A percentile compares a stretch with the other conserved stretches of the same genome.
These are phyloP conservation scores for Porites divaricata DNA, from an alignment of 92 coral and sea anemone species.

Conservation along the genomic window DNA sequence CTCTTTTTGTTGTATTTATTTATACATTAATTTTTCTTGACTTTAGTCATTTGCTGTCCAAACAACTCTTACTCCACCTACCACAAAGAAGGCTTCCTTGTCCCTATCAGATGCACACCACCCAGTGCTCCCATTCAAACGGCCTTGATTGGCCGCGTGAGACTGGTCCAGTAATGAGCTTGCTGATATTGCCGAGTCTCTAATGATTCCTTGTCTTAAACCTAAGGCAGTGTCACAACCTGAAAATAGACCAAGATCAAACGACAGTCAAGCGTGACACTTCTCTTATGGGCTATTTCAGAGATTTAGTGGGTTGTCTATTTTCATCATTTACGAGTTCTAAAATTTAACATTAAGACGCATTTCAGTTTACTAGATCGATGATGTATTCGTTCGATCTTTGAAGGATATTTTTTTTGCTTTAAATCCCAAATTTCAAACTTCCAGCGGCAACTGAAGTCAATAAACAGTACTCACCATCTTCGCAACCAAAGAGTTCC, in stretches of 20 bases:
- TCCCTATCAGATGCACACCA: constrained; percentile 56
- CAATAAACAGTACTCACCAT: constrained; percentile 49
- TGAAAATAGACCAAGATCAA: background rate
- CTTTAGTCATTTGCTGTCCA: too few relatives aligned
- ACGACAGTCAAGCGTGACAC: too few relatives aligned
- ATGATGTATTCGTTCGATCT: too few relatives aligned
- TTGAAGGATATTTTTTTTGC: too few relatives aligned
- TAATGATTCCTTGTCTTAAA: constrained; percentile 41
- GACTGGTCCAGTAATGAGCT: constrained; percentile 48
- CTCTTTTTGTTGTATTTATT: too few relatives aligned
- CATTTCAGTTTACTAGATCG: too few relatives aligned
- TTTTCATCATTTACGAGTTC: too few relatives aligned
- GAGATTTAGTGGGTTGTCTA: too few relatives aligned
- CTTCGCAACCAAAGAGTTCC: constrained; percentile 78
- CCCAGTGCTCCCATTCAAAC: constrained; percentile 61
- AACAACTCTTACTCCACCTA: background rate
- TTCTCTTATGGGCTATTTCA: too few relatives aligned
- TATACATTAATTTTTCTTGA: too few relatives aligned
- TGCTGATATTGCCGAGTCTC: constrained; percentile 46
- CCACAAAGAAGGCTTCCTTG: constrained; percentile 39
- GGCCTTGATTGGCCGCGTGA: constrained; percentile 60
- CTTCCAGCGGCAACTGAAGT: background rate
- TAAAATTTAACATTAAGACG: too few relatives aligned
- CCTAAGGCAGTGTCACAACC: constrained; percentile 62
- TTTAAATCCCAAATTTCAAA: too few relatives aligned